Percentiles rank a stretch among this genome's conserved stretches.
phyloP scores from a whole-genome alignment of 2,797 vertebrate genomes.

The Megaceryle alcyon region DNA sequence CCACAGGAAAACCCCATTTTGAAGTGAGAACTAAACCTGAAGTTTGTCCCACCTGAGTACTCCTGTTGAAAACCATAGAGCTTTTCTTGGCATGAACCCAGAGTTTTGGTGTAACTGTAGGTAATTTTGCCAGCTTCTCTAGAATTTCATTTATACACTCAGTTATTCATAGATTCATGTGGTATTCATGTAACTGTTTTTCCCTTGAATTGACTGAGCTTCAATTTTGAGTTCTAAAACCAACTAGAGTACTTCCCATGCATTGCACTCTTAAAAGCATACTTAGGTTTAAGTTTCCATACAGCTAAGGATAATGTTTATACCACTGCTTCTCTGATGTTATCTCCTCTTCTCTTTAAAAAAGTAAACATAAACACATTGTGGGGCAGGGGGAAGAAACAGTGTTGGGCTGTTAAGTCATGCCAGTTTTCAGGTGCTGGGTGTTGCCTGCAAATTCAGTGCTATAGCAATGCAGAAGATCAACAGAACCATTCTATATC shows the following conservation, averaged over 20 bases:
- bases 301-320: not conserved
- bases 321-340: not conserved
- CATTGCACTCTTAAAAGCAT: not conserved
- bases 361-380: not conserved
- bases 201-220: not conserved
- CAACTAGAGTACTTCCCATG: not conserved
- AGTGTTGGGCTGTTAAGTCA: not conserved
- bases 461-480: not conserved
- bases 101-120: not conserved
- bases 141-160: not conserved
- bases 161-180: not conserved
- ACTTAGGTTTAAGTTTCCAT: not conserved
- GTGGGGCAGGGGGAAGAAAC: not conserved
- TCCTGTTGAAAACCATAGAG: not conserved
- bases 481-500: not conserved
- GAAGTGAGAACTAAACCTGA: not conserved
- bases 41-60: not conserved
- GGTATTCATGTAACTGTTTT: not conserved
- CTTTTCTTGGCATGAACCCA: not conserved
- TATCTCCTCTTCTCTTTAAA: not conserved
- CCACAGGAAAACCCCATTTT: not conserved
- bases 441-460: not conserved
- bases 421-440: not conserved
- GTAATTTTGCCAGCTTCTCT: not conserved
- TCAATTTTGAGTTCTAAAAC: not conserved